phyloP scores from a whole-genome alignment of 2,888 invertebrate genomes.

The Drosophila atroscutellata region DNA sequence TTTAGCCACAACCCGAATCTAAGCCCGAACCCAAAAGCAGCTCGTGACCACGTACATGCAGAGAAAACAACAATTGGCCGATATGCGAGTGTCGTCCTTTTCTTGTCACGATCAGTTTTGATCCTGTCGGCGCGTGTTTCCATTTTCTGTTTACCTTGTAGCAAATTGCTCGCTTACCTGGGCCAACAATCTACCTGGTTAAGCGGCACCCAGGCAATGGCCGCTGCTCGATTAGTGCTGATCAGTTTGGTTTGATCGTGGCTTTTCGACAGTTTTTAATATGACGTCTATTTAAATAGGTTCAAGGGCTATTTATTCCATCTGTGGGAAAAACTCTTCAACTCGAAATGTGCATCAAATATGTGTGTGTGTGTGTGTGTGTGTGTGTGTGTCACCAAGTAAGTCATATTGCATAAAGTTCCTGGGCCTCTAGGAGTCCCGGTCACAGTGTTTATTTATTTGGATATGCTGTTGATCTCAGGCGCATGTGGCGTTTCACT shows the following conservation, averaged over 20 bases:
- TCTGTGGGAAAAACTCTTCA: slow-evolving; percentile 69
- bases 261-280: slow-evolving; percentile 74
- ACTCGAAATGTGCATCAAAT: slow-evolving; percentile 65
- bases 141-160: slow-evolving; percentile 63
- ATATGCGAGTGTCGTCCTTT: slow-evolving; percentile 48
- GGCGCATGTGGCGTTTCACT: slow-evolving; percentile 34
- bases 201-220: slow-evolving; percentile 11
- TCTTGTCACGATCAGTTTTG: slow-evolving; percentile 63
- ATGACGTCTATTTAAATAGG: slow-evolving; percentile 74
- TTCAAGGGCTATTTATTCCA: slow-evolving; percentile 63
- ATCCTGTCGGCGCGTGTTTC: slow-evolving; percentile 78
- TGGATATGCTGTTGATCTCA: slow-evolving; percentile 18
- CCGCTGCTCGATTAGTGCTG: slow-evolving; percentile 55
- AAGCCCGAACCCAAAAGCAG: slow-evolving; percentile 8
- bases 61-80: slow-evolving; percentile 38
- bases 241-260: slow-evolving; percentile 70
- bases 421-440: slow-evolving; percentile 2
- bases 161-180: slow-evolving; percentile 60
- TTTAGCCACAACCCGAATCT: slow-evolving; percentile 10
- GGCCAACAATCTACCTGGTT: slow-evolving; percentile 34
- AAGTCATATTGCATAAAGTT: slow-evolving; percentile 61
- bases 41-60: slow-evolving; percentile 27
- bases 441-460: slow-evolving; percentile 61
- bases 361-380: slow-evolving; percentile 31
- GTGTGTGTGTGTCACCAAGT: neutral